phyloP scores from a whole-genome alignment of 2,888 invertebrate genomes.

The Nomada fucata region DNA sequence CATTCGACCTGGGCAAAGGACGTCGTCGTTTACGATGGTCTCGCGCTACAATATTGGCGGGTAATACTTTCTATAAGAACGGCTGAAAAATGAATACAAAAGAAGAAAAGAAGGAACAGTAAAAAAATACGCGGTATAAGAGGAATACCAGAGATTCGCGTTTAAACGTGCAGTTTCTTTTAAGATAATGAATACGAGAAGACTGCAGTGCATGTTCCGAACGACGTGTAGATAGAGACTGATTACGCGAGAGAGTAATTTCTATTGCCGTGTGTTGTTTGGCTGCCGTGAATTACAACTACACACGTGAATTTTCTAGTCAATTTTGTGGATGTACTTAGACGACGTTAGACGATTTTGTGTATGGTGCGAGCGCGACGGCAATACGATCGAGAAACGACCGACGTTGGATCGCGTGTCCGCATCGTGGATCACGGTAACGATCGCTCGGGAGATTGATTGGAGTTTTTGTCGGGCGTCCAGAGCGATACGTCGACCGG shows the following conservation, averaged over 20 bases:
- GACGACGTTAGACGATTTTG: constrained; percentile 42
- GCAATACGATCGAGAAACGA: constrained; percentile 21
- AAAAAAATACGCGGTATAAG: constrained; percentile 2
- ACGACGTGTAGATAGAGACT: constrained; percentile 65
- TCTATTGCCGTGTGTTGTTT: constrained; percentile 45
- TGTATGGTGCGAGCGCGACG: constrained; percentile 20
- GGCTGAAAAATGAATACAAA: not conserved
- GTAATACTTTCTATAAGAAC: constrained; percentile 74
- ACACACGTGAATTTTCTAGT: constrained; percentile 76
- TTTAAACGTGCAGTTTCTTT: constrained; percentile 37
- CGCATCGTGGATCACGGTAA: constrained; percentile 20
- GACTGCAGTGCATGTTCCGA: constrained; percentile 66
- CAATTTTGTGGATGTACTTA: constrained; percentile 74
- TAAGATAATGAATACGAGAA: constrained; percentile 56
- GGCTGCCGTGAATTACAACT: constrained; percentile 37
- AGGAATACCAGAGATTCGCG: not conserved
- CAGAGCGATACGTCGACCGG: not conserved
- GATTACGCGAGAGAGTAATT: constrained; percentile 56
- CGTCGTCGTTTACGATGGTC: constrained; percentile 72
- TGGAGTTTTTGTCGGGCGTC: constrained; percentile 14
- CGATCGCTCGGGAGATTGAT: constrained; percentile 6
- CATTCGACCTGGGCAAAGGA: constrained; percentile 16
- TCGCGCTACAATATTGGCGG: constrained; percentile 77
- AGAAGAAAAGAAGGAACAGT: not conserved
- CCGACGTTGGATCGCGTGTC: constrained; percentile 11